These are phyloP conservation scores for Anarhynchus alexandrinus DNA, from an alignment of 2,113 vertebrate genomes.

Conservation along the genomic window DNA sequence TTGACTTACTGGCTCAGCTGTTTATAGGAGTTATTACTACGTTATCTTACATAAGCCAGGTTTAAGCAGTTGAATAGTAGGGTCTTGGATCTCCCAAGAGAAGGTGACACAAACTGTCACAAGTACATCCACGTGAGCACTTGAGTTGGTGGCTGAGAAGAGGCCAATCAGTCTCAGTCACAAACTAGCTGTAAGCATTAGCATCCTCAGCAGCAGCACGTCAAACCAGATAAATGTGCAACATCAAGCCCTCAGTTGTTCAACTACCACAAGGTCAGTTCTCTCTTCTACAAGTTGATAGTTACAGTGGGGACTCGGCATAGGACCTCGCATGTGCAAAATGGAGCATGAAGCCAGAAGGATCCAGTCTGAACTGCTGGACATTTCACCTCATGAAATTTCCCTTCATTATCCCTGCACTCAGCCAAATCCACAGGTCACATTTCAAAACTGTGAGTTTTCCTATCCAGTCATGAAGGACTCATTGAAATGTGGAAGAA, in stretches of 20 bases:
- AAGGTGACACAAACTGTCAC: neutral
- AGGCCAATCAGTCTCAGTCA: neutral
- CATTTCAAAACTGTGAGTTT: neutral
- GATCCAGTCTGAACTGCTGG: neutral
- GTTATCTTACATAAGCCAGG: neutral
- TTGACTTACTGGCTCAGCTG: neutral
- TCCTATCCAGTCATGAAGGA: neutral
- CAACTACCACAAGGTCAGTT: neutral
- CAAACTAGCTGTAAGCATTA: neutral
- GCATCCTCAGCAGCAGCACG: neutral
- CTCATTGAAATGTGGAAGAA: neutral
- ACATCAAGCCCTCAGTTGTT: neutral
- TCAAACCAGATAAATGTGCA: neutral
- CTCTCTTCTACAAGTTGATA: neutral
- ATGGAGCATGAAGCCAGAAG: neutral
- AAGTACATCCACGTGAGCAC: neutral
- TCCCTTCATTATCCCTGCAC: neutral
- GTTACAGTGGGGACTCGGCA: fast-evolving
- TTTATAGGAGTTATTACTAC: neutral
- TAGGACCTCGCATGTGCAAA: neutral
- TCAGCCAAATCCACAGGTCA: neutral
- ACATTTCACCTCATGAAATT: neutral
- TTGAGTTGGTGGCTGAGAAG: neutral
- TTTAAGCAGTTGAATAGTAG: neutral
- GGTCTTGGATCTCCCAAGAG: neutral